Evolutionary conservation across 2,113 vertebrate genomes (phyloP), one percentile per base, ranked within the genome.

Genomic region (Herpailurus yagouaroundi): DNA sequence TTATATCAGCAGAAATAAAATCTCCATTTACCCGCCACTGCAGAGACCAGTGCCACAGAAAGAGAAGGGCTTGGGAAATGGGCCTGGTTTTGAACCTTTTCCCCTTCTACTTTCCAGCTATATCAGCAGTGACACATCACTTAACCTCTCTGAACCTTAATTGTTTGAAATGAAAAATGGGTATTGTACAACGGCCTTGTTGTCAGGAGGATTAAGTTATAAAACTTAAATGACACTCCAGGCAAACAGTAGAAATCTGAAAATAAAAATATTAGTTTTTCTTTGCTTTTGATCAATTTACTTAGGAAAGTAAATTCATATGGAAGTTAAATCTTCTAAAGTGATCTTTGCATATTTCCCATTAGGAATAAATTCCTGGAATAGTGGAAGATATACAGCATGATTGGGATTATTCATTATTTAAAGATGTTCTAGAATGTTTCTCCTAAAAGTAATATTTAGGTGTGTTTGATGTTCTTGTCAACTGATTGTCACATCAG

Each of bases 261-360:
- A 91, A 79, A 94, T 74, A 76, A 79, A 92, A 87, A 38, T 27
- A 60, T 45, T 55, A 45, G 3, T 95, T 95, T 92, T 3, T 21
- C 6, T 60, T 57, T 27, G 33, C 50, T 79, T 93, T 71, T 94
- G 66, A 85, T 38, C 21, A 57, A 36, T 95, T 93, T 85, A 66
- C 41, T 76, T 31, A 92, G 10, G 15, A 80, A 79, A 90, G 9
- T 79, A 68, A 63, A 95, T 63, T 45, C 45, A 94, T 29, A 87
- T 92, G 73, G 64, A 92, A 87, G 41, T 85, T 48, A 93, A 96
- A 91, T 68, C 13, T 87, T 77, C 36, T 85, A 41, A 86, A 91
- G 21, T 91, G 77, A 68, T 73, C 25, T 71, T 82, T 8, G 79
- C 84, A 10, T 85, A 68, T 86, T 55, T 96, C 21, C 89, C 63